Conservation (phyloP, 1,140 invertebrate genomes). For the Apolygus lucorum region DNA sequence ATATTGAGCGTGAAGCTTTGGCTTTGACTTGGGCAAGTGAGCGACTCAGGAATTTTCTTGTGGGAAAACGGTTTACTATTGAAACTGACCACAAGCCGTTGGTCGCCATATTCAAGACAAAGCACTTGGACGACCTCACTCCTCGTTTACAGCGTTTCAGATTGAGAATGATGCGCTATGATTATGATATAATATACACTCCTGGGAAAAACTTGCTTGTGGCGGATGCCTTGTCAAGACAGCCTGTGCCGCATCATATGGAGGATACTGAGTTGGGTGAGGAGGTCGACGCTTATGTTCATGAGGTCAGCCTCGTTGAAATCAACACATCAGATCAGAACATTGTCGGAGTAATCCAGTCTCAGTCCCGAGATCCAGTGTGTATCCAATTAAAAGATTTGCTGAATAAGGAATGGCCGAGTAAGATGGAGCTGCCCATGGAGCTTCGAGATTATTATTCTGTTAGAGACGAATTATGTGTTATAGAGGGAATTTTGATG, state of each 20-base stretch:
- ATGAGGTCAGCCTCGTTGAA: background rate
- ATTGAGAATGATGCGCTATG: background rate
- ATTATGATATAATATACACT: background rate
- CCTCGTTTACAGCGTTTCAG: background rate
- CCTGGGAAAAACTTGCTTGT: background rate
- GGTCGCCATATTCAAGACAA: background rate
- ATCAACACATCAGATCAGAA: background rate
- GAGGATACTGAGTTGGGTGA: background rate
- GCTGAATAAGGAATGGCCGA: background rate
- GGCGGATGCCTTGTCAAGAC: background rate
- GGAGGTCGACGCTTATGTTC: background rate
- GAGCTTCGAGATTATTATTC: background rate
- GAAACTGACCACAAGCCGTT: constrained; percentile 6
- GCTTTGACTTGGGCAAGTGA: background rate
- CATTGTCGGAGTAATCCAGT: background rate
- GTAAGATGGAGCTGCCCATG: background rate
- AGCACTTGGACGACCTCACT: background rate
- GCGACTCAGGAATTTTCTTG: background rate
- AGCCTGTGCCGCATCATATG: background rate
- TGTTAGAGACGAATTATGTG: background rate
- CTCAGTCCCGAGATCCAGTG: background rate
- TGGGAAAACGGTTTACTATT: background rate
- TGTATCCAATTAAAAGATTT: background rate
- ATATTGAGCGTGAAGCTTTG: background rate
- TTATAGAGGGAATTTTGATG: background rate